Conservation (phyloP, 2,888 invertebrate genomes). For the Epistrophe eligans region DNA sequence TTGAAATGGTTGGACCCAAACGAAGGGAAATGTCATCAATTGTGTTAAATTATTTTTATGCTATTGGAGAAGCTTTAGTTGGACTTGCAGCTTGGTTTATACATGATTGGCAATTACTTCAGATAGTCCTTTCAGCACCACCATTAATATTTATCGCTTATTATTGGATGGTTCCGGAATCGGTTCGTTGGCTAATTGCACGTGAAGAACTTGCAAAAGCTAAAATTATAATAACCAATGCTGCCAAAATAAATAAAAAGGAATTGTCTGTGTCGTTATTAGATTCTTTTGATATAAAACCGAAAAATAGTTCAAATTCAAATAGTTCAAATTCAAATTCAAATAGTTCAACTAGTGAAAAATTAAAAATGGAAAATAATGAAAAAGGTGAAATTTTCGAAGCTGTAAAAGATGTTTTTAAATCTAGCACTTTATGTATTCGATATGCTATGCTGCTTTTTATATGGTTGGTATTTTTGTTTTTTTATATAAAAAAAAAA, state of each 20-base stretch:
- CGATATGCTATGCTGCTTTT: conserved; percentile 84
- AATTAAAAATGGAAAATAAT: conserved; percentile 50
- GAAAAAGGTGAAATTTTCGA: conserved; percentile 81
- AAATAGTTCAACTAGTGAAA: background rate
- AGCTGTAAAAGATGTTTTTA: conserved; percentile 84
- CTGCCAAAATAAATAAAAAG: conserved; percentile 86
- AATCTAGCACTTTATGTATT: conserved; percentile 83
- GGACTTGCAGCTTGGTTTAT: conserved; percentile 86
- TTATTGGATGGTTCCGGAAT: conserved; percentile 88
- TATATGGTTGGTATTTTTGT: conserved; percentile 83
- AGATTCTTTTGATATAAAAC: conserved; percentile 82
- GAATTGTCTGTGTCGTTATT: conserved; percentile 84
- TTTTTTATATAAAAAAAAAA: background rate
- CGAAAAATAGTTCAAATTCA: conserved; percentile 50
- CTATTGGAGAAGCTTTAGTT: conserved; percentile 87
- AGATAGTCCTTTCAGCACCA: conserved; percentile 86
- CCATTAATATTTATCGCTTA: conserved; percentile 86
- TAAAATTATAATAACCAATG: conserved; percentile 85
- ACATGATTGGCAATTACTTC: conserved; percentile 86
- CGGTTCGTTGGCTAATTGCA: conserved; percentile 87
- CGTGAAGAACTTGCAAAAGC: conserved; percentile 85
- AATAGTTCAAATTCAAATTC: conserved; percentile 2
- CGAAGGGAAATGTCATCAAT: conserved; percentile 87
- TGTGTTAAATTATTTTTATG: conserved; percentile 87
- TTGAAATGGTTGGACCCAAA: conserved; percentile 87